Evolutionary conservation across 2,888 invertebrate species (phyloP), one percentile per base, ranked within the genome.

Genomic region (Aphodius granarius): DNA sequence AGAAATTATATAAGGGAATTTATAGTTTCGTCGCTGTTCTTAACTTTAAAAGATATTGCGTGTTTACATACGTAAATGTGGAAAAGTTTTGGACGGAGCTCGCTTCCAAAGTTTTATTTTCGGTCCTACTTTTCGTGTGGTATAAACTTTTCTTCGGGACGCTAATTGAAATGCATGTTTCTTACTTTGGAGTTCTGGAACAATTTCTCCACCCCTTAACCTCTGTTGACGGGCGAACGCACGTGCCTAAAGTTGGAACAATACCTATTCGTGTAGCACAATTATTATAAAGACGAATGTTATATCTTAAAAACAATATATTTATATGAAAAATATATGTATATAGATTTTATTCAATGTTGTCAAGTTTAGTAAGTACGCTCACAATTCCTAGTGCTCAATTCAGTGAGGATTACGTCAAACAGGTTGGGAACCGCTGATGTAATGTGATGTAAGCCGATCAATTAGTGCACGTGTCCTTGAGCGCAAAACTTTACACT

Each of bases 1-100:
- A n/a, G n/a, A 68, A 22, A 21, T 68, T 22, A 68, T 43, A 43
- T 43, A 43, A 3, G 43, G 43, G 43, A 43, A 43, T 43, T 43
- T 43, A 43, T 43, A 19, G 68, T 20, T 20, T 19, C 68, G 68
- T n/a, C 68, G 68, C 21, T 4, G n/a, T 21, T 68, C 68, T 22
- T 20, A 22, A 22, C 22, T 20, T 16, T 19, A 19, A 65, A 18
- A 19, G 65, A 19, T 65, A 65, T 65, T 65, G 68, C 68, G 68
- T 68, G 68, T 68, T 68, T 68, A 68, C 68, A 68, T 68, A 68
- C 68, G 68, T 21, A 21, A 68, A 68, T 68, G 68, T n/a, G 68
- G 20, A 68, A 68, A 68, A 68, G 68, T 66, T 68, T 68, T 13
- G 19, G 20, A 5, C 18, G 68, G 68, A 6, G n/a, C 20, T 68